Base-by-base conservation (phyloP, 2,797 vertebrate species). In the Anguilla megastoma region DNA sequence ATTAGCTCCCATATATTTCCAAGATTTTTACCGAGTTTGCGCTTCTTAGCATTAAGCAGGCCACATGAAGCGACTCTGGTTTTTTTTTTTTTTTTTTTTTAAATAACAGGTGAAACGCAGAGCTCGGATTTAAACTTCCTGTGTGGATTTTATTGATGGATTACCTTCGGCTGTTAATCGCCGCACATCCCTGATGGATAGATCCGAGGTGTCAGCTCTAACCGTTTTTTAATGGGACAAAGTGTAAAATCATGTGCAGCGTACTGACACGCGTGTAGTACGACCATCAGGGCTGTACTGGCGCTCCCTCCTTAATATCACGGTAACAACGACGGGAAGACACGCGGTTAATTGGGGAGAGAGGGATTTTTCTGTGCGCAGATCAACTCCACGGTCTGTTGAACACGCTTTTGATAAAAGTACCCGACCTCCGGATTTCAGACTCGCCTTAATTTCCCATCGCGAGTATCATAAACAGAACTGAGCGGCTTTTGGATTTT, bases 1-100 rank as follows among this genome's bases (percentile, higher is more conserved):
- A 95, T 97, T 96, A 97, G 93, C 93, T 94, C 91, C 87, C 92
- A 91, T 93, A 89, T 91, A 94, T 94, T 94, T 93, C 91, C 88
- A 92, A 92, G 48, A 94, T 92, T 96, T 96, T 94, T 92, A 95
- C 94, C 88, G 91, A 93, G 94, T 93, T 92, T 95, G 95, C 95
- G 95, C 93, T 95, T 96, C 92, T 94, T 91, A 92, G 93, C 92
- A 92, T 94, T 94, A 93, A 93, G 90, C 85, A 93, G 91, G 91
- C 90, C 93, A 93, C 94, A 95, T 93, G 92, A 94, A 94, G 92
- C 91, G 86, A 91, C 92, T 83, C n/a, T n/a, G n/a, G 91, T 91
- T 93, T 93, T 90, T 88, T 86, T 66, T 6, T 5, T 93, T 93
- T 89, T 91, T 93, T 93, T 90, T 88, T 86, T 66, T 4, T 18